Evolutionary conservation across 2,113 vertebrate species (phyloP).

Genomic region (Oxyura jamaicensis): DNA sequence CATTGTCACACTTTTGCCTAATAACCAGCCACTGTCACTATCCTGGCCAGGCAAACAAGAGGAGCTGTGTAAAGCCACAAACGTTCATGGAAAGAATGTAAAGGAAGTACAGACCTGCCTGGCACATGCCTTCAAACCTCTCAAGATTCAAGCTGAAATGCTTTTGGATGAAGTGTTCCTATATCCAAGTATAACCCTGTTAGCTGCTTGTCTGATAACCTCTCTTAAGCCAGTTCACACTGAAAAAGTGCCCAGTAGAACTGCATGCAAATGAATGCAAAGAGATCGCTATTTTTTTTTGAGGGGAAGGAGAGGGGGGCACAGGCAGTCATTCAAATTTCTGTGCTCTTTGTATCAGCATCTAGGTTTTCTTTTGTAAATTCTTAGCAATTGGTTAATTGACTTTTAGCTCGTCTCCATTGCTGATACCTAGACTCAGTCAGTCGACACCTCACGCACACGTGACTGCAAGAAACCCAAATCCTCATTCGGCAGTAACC

Average conservation of each 20-base stretch:
- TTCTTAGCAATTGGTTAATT: not conserved
- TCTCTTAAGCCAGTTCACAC: not conserved
- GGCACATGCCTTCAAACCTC: not conserved
- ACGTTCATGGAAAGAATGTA: not conserved
- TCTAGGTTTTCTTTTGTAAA: not conserved
- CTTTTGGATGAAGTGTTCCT: not conserved
- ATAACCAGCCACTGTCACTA: not conserved
- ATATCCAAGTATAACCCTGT: not conserved
- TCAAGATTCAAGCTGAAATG: not conserved
- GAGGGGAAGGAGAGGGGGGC: too few relatives aligned
- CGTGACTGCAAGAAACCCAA: not conserved
- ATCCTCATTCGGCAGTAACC: not conserved
- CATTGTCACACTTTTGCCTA: not conserved
- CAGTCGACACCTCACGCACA: not conserved
- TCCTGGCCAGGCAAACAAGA: not conserved
- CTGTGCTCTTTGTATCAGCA: not conserved
- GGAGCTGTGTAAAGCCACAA: not conserved
- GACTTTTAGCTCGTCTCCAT: not conserved
- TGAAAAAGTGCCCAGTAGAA: not conserved
- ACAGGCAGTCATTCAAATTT: not conserved
- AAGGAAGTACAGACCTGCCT: not conserved
- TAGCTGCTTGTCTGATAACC: not conserved
- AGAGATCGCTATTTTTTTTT: not conserved
- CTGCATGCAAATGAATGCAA: not conserved
- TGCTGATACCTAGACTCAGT: not conserved